Evolutionary conservation across 2,888 invertebrate genomes (phyloP).

Genomic region (Mimas tiliae): DNA sequence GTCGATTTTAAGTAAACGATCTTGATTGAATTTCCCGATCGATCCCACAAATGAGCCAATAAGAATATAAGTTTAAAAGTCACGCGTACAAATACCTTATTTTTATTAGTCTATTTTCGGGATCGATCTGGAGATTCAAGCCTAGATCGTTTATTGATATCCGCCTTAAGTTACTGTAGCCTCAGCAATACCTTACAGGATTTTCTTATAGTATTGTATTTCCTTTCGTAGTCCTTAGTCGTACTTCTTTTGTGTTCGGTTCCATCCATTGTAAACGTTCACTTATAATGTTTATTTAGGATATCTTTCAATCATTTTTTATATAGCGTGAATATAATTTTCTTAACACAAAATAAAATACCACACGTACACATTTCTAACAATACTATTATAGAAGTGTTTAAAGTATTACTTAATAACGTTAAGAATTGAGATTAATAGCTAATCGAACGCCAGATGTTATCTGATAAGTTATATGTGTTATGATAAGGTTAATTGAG

Average conservation of each 20-base stretch:
- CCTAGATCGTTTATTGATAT: too few relatives aligned
- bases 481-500: conserved; percentile 15
- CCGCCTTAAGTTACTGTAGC: background rate
- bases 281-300: background rate
- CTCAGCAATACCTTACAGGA: conserved; percentile 22
- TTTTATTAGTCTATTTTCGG: too few relatives aligned
- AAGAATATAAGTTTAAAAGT: too few relatives aligned
- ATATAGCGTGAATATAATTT: background rate
- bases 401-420: conserved; percentile 7
- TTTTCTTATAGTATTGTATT: conserved; percentile 34
- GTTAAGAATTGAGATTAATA: conserved; percentile 7
- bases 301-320: background rate
- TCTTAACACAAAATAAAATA: background rate
- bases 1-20: too few relatives aligned
- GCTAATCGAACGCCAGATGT: background rate
- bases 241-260: conserved; percentile 30
- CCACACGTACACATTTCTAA: conserved; percentile 12
- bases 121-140: too few relatives aligned
- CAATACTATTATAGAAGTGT: background rate
- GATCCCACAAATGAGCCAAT: too few relatives aligned
- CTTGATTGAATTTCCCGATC: too few relatives aligned
- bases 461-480: conserved; percentile 7
- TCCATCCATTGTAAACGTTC: conserved; percentile 1
- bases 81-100: too few relatives aligned
- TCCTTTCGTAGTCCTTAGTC: conserved; percentile 40